These are phyloP conservation scores for Lordiphosa collinella DNA, from an alignment of 1,140 invertebrate species.

Conservation along the genomic window DNA sequence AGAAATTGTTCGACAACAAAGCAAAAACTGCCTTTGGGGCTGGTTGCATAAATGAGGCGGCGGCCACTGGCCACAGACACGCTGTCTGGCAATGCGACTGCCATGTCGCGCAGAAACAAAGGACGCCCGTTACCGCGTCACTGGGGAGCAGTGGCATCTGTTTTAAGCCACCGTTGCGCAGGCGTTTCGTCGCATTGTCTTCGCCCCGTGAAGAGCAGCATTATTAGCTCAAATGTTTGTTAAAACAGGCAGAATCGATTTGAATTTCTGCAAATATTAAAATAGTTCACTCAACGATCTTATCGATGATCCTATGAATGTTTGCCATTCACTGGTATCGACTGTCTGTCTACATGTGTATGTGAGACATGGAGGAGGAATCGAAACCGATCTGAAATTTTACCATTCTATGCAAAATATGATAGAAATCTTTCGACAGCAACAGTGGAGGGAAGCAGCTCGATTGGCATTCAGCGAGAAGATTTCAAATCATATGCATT, in stretches of 20 bases:
- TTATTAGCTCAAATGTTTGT: constrained; percentile 71
- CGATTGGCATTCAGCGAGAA: constrained; percentile 57
- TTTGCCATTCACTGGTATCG: constrained; percentile 13
- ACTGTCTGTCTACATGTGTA: constrained; percentile 34
- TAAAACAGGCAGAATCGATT: constrained; percentile 52
- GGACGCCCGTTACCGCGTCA: constrained; percentile 26
- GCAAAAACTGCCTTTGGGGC: constrained; percentile 8
- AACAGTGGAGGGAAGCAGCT: constrained; percentile 6
- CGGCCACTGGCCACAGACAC: constrained; percentile 50
- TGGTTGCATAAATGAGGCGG: constrained; percentile 73
- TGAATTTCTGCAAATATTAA: constrained; percentile 72
- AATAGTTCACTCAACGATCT: constrained; percentile 45
- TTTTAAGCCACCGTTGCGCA: constrained; percentile 17
- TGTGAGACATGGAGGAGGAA: constrained; percentile 9
- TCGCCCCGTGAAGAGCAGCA: constrained; percentile 27
- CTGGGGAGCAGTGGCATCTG: constrained; percentile 43
- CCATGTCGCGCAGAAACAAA: constrained; percentile 35
- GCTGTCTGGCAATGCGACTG: constrained; percentile 69
- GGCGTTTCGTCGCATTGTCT: constrained; percentile 49
- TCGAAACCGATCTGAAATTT: constrained; percentile 27
- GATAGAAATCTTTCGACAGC: constrained; percentile 55
- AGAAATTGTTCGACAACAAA: constrained; percentile 73
- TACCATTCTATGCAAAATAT: constrained; percentile 74
- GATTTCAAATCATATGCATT: constrained; percentile 64
- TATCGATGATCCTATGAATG: constrained; percentile 1